phyloP scores from a whole-genome alignment of 2,113 vertebrate genomes.

The Saguinus imperator region DNA sequence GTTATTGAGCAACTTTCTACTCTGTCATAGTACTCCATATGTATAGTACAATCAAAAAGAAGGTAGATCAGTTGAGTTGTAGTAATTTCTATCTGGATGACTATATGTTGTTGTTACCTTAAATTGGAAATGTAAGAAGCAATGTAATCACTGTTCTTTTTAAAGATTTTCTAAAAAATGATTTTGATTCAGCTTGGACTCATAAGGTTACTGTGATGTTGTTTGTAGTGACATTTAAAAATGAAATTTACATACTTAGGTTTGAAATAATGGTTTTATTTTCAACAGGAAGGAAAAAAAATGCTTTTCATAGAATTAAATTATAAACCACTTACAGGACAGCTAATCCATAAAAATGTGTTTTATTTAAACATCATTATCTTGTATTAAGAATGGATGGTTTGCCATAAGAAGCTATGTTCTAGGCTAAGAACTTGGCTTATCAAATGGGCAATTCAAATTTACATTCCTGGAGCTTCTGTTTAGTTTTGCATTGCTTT shows the following conservation, averaged over 20 bases:
- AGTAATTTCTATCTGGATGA: neutral
- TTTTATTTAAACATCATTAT: neutral
- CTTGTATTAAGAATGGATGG: neutral
- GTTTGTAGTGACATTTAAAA: constrained; percentile 13
- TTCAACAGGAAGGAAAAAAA: constrained; percentile 29
- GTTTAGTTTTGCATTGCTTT: neutral
- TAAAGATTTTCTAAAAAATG: neutral
- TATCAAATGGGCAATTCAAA: neutral
- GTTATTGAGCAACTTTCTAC: neutral
- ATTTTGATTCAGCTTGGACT: neutral
- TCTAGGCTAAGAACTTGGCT: neutral
- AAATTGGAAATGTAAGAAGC: neutral
- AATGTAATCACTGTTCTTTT: neutral
- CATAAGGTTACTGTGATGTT: constrained; percentile 1
- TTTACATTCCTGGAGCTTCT: neutral
- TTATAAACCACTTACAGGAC: neutral
- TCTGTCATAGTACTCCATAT: neutral
- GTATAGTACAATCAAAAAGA: neutral
- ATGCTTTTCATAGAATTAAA: neutral
- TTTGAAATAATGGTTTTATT: neutral
- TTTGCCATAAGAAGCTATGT: neutral
- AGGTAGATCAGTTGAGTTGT: neutral
- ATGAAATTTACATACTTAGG: neutral
- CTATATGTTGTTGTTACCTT: neutral
- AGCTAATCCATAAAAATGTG: neutral